phyloP scores from a whole-genome alignment of 1,140 invertebrate species.

The Apis mellifera region Amel_HAv3.1 CM009943.2:4861001-4861500 shows the following conservation, averaged over 20 bases:
- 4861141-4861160: no score
- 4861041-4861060: not conserved
- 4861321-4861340: not conserved
- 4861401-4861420: slow-evolving; percentile 74
- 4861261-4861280: not conserved
- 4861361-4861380: no score
- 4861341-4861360: not conserved
- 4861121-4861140: not conserved
- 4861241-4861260: not conserved
- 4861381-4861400: slow-evolving; percentile 31
- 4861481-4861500: slow-evolving; percentile 53
- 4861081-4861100: not conserved
- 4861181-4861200: not conserved
- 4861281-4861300: not conserved
- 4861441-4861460: slow-evolving; percentile 79
- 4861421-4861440: slow-evolving; percentile 72
- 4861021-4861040: not conserved
- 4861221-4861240: no score
- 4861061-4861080: not conserved
- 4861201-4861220: not conserved
- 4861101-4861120: no score
- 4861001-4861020: not conserved
- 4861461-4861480: slow-evolving; percentile 71
- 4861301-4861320: no score
- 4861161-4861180: not conserved